Base-by-base conservation (phyloP, 2,888 invertebrate genomes). In the Ceramica pisi region DNA sequence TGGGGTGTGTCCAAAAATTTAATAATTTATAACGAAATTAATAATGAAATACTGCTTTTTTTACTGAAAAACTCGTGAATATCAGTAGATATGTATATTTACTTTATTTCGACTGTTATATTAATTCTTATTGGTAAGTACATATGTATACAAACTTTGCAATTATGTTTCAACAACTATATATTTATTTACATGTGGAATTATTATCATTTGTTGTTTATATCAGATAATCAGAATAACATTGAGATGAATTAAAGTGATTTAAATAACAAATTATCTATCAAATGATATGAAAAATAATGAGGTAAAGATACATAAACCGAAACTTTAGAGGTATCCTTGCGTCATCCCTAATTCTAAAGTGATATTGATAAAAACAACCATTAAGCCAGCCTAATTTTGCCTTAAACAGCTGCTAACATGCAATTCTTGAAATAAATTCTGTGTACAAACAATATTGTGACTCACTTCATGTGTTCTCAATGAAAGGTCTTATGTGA, bases 1-100 rank as follows among this genome's bases (percentile, higher is more conserved):
- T 75, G 51, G 86, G 87, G 88, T 87, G 88, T 88, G 87, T 87
- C 86, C 81, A 63, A 57, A 64, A 65, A 65, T 44, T 69, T 41
- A 60, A 66, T 63, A 12, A 21, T 46, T 46, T 71, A 16, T 50
- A 68, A 46, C 46, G 23, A 38, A 66, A 56, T 66, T 76, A 57
- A 71, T 38, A 0, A 78, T 73, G 57, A 74, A 76, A 60, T 78
- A 72, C 31, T 21, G 44, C 19, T 57, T 68, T 26, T 3, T 7
- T 67, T 10, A 71, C 59, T 59, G 1, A 70, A 68, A 44, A 16
- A 16, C 48, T 8, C 21, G 21, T 19, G 44, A 46, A 53, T 51
- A 61, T 48, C 19, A n/a, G 21, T 31, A 55, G 61, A 46, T 44
- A 80, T 85, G 85, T 21, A 60, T 65, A 61, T 23, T 31, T 62